Conservation (phyloP, 2,888 invertebrate genomes). For the Hedychridium roseum region DNA sequence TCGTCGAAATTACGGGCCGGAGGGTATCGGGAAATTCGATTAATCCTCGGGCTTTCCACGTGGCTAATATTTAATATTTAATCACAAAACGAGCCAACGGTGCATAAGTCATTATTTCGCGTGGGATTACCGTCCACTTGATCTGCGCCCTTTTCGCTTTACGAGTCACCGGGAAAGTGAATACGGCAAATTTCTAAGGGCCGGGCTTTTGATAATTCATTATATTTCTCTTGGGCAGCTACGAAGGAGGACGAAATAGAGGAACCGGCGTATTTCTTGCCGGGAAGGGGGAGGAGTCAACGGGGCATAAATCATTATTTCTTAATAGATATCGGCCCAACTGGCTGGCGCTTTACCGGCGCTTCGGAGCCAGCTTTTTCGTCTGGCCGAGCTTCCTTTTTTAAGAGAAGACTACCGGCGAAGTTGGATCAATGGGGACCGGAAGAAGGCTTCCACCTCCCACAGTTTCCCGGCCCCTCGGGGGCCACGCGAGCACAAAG, state of each 20-base stretch:
- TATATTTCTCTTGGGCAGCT: not conserved
- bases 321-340: not conserved
- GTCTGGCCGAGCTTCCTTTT: not conserved
- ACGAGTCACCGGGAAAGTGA: too few species aligned
- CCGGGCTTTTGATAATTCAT: not conserved
- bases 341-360: not conserved
- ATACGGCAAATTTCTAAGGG: constrained; percentile 1
- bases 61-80: too few species aligned
- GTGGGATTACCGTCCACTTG: constrained; percentile 18
- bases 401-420: constrained; percentile 14
- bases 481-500: constrained; percentile 30
- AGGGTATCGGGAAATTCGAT: too few species aligned
- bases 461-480: constrained; percentile 19
- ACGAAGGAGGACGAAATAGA: not conserved
- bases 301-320: not conserved
- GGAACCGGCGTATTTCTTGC: not conserved
- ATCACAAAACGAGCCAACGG: constrained; percentile 14
- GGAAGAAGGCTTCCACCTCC: constrained; percentile 27
- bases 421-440: constrained; percentile 35
- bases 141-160: not conserved
- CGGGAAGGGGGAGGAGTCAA: not conserved
- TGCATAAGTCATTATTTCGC: constrained; percentile 33
- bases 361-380: not conserved
- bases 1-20: too few species aligned
- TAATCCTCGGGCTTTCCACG: too few species aligned